Base-by-base conservation (phyloP, 1,140 invertebrate genomes). In the Aphelenchoides fujianensis region DNA sequence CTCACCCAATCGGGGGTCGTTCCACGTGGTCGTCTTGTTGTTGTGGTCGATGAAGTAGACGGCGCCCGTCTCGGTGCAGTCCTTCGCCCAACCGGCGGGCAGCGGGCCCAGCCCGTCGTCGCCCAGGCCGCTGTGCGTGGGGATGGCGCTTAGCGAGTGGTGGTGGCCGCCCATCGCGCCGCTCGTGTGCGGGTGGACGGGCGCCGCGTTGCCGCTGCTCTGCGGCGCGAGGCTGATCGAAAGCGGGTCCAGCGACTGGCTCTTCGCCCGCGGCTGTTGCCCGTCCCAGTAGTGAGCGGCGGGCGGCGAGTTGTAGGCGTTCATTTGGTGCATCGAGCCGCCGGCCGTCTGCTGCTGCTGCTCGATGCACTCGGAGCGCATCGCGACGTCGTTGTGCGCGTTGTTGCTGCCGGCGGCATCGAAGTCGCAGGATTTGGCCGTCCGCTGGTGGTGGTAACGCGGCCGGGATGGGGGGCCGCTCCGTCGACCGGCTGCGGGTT, bases 31-130 rank as follows among this genome's bases (percentile, higher is more conserved):
- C 5, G 31, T 70, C n/a, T 41, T 69, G 27, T 68, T 59, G 55
- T 66, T 66, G 34, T 70, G 69, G 53, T 70, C 54, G 67, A 70
- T 70, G 31, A 70, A 70, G 54, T 70, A 70, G 16, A 52, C 32
- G 35, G 19, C n/a, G 1, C 54, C 54, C 9, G 31, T 5, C 7
- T 69, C 30, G 16, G 30, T 55, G 34, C 32, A 70, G 12, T 36
- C 19, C 32, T 70, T 64, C 5, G 28, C 68, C 69, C 69, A 70
- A 5, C 69, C 69, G 19, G 62, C 35, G 31, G 69, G 69, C 1
- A 70, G 37, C 12, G 66, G 66, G 19, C 66, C 66, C 36, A 68
- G 37, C 9, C 66, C 48, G 54, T 70, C 69, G 53, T 70, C 69
- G 2, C 27, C n/a, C 12, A 16, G 36, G 5, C 16, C 16, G 30